phyloP scores from a whole-genome alignment of 2,113 vertebrate species.

The Nettapus auritus region DNA sequence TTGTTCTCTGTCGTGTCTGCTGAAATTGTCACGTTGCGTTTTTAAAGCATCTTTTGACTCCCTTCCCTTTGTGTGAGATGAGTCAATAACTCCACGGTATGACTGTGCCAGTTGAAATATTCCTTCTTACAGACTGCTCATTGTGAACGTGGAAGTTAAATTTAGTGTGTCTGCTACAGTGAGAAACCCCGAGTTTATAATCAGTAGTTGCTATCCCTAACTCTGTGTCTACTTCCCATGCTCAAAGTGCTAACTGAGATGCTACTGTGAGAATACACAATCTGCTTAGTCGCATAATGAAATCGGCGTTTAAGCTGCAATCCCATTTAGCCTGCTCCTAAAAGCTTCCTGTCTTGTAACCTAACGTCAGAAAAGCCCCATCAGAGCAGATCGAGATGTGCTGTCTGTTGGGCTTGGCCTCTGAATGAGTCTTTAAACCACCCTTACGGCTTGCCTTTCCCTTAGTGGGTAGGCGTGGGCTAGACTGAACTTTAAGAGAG shows the following conservation, averaged over 20 bases:
- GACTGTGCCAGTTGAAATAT: neutral
- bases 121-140: neutral
- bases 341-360: neutral
- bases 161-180: neutral
- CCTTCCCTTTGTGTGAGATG: neutral
- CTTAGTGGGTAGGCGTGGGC: neutral
- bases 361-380: neutral
- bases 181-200: neutral
- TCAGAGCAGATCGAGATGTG: too few relatives aligned
- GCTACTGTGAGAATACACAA: neutral
- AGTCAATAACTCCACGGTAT: neutral
- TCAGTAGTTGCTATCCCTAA: neutral
- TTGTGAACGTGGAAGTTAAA: neutral
- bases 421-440: neutral
- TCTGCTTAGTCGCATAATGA: neutral
- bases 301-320: neutral
- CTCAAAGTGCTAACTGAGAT: neutral
- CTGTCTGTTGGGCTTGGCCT: neutral
- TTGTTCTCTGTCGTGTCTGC: neutral
- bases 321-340: neutral
- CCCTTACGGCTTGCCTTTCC: neutral
- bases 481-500: neutral
- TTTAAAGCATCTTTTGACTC: neutral
- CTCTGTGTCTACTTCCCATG: neutral
- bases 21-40: neutral